phyloP scores from a whole-genome alignment of 2,113 vertebrate species.

The Scolopax mira region DNA sequence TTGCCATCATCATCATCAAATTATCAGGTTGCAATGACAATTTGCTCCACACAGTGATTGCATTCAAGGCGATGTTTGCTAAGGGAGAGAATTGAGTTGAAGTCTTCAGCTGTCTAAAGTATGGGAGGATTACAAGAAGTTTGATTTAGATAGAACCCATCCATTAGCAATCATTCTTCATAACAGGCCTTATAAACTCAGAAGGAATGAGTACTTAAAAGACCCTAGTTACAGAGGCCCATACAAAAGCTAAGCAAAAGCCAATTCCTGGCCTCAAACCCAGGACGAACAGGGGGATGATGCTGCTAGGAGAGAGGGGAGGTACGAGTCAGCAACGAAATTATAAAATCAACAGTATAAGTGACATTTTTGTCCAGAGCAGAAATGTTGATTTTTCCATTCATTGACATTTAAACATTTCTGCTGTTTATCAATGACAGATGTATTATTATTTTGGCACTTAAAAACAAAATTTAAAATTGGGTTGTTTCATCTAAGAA shows the following conservation, averaged over 20 bases:
- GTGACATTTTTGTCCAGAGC: not conserved
- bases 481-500: not conserved
- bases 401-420: not conserved
- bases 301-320: not conserved
- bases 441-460: not conserved
- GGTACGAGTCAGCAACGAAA: not conserved
- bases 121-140: not conserved
- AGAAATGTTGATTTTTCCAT: not conserved
- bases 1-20: conserved; percentile 33
- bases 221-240: not conserved
- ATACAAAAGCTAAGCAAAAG: not conserved
- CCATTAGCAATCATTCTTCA: not conserved
- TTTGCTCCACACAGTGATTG: not conserved
- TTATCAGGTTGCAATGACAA: not conserved
- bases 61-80: not conserved
- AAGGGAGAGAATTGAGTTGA: not conserved
- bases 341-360: not conserved
- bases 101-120: not conserved
- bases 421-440: not conserved
- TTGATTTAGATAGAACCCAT: not conserved
- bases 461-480: not conserved
- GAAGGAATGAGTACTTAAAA: not conserved
- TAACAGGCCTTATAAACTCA: not conserved
- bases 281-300: not conserved
- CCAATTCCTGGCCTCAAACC: not conserved